Evolutionary conservation across 2,113 vertebrate species (phyloP).

Genomic region (Marmota flaviventris): DNA sequence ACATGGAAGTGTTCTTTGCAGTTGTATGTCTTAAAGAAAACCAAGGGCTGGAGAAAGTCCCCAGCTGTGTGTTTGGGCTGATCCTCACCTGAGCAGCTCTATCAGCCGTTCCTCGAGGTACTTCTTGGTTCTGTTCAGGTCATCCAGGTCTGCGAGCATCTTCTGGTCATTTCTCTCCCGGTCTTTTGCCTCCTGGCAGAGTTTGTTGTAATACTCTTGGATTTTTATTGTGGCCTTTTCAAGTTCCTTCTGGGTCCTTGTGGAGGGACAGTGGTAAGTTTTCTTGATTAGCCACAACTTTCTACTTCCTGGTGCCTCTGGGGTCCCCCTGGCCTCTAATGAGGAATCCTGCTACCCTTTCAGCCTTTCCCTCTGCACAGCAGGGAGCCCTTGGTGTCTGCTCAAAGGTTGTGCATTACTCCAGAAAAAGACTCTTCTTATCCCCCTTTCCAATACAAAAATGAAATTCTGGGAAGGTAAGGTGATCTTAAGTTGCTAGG

Average conservation of each 20-base stretch:
- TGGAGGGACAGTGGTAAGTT: not conserved
- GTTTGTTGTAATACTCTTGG: slow-evolving; percentile 90
- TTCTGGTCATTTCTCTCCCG: slow-evolving; percentile 91
- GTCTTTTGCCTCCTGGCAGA: slow-evolving; percentile 88
- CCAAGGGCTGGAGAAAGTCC: no score
- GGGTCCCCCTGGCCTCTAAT: not conserved
- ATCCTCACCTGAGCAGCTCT: slow-evolving; percentile 94
- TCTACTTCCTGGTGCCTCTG: not conserved
- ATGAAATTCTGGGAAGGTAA: not conserved
- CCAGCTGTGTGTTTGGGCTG: accelerated
- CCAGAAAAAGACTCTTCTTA: not conserved
- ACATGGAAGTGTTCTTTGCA: not conserved
- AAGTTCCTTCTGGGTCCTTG: slow-evolving; percentile 90
- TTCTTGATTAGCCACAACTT: not conserved
- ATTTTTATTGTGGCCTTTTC: slow-evolving; percentile 87
- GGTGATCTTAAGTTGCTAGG: not conserved
- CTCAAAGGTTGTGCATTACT: not conserved
- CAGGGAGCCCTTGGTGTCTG: not conserved
- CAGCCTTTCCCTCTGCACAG: not conserved
- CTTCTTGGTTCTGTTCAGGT: slow-evolving; percentile 95
- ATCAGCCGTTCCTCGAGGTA: slow-evolving; percentile 96
- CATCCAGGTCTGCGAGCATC: slow-evolving; percentile 94
- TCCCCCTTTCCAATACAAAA: not conserved
- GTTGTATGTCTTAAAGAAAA: not conserved
- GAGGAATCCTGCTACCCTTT: not conserved